These are phyloP conservation scores for Microctonus hyperodae DNA, from an alignment of 2,888 invertebrate species.

Conservation along the genomic window DNA sequence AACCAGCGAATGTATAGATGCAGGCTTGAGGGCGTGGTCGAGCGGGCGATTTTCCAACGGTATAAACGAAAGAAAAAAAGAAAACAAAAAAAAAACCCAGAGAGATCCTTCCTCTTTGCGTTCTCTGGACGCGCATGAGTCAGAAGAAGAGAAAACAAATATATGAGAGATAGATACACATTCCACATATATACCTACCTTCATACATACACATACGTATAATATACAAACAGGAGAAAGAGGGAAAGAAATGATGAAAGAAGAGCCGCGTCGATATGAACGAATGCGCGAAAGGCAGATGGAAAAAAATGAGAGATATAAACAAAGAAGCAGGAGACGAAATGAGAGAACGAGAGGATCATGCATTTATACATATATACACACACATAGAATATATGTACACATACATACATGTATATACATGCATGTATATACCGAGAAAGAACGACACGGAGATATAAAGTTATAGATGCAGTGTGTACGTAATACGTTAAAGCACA, in stretches of 20 bases:
- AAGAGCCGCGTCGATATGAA: conserved; percentile 21
- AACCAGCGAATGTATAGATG: conserved; percentile 40
- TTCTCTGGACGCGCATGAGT: conserved; percentile 25
- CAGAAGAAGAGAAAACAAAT: conserved; percentile 27
- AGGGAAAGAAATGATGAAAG: conserved; percentile 29
- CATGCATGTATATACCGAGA: neutral
- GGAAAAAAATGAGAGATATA: neutral
- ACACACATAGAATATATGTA: too few species aligned
- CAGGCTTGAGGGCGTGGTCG: conserved; percentile 56
- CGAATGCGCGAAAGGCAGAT: conserved; percentile 18
- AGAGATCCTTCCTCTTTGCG: conserved; percentile 12
- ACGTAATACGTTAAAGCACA: conserved; percentile 24
- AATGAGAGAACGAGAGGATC: conserved; percentile 11
- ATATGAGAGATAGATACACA: conserved; percentile 6
- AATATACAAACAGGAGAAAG: conserved; percentile 25
- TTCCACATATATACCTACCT: too few species aligned
- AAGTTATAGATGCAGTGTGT: conserved; percentile 43
- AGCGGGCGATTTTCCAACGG: conserved; percentile 52
- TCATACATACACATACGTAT: too few species aligned
- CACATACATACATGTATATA: too few species aligned
- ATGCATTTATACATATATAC: too few species aligned
- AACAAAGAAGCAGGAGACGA: conserved; percentile 8
- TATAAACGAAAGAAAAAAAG: conserved; percentile 42
- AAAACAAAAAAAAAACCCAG: conserved; percentile 45
- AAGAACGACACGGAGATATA: conserved; percentile 31